These are phyloP conservation scores for Setophaga kirtlandii DNA, from an alignment of 2,113 vertebrate species.

Conservation along the genomic window DNA sequence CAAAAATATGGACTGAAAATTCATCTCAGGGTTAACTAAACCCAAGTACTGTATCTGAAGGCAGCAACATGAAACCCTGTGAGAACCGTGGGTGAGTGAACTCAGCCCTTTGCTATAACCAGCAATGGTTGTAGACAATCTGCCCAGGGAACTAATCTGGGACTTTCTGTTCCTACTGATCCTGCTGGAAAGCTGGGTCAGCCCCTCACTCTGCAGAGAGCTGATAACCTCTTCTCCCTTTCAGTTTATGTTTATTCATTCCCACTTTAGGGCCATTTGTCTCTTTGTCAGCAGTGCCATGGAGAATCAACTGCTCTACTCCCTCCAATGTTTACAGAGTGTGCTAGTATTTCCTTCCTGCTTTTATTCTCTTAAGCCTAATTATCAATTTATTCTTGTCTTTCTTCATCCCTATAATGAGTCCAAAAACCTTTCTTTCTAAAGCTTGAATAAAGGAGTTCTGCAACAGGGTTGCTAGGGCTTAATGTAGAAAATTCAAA, in stretches of 20 bases:
- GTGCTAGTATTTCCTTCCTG: background rate
- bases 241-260: background rate
- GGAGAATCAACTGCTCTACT: background rate
- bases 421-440: background rate
- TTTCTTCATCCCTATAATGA: background rate
- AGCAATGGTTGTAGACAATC: background rate
- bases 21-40: slow-evolving; percentile 23
- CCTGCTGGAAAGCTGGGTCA: background rate
- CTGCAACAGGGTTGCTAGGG: background rate
- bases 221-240: background rate
- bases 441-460: background rate
- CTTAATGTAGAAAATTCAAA: background rate
- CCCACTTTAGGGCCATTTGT: background rate
- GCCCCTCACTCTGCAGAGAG: background rate
- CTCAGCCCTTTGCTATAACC: background rate
- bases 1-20: slow-evolving; percentile 31
- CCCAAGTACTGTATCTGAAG: background rate
- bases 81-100: background rate
- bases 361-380: background rate
- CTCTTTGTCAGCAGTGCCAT: background rate
- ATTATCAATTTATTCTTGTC: background rate
- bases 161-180: background rate
- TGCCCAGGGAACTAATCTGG: background rate
- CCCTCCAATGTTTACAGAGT: background rate
- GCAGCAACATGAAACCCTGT: background rate